Conservation (phyloP, 2,797 vertebrate genomes). For the Cygnus olor region DNA sequence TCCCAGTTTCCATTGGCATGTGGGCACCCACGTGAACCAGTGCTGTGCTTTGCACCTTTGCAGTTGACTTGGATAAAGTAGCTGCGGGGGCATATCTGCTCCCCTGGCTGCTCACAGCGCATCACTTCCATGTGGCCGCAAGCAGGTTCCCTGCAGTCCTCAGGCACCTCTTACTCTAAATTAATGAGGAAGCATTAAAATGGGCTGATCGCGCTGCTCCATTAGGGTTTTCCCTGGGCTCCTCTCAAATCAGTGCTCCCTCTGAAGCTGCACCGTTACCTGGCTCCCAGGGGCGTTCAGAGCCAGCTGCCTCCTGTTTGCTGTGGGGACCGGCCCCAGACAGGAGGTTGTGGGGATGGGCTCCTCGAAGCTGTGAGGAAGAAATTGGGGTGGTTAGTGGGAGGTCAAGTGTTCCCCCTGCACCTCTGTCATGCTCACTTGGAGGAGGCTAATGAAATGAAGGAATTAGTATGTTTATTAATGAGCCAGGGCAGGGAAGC, state of each 20-base stretch:
- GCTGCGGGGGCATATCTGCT: rapidly evolving
- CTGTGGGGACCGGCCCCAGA: rapidly evolving
- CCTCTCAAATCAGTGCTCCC: neutral
- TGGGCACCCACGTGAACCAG: rapidly evolving
- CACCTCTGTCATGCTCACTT: rapidly evolving
- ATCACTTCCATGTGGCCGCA: neutral
- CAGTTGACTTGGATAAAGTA: neutral
- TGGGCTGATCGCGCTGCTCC: neutral
- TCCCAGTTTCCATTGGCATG: rapidly evolving
- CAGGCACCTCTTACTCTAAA: neutral
- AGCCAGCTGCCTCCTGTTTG: neutral
- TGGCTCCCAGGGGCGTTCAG: rapidly evolving
- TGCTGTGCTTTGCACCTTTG: neutral
- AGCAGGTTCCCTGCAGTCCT: neutral
- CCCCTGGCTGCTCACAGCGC: neutral
- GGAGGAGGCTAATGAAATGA: neutral
- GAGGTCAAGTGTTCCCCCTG: rapidly evolving
- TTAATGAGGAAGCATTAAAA: neutral
- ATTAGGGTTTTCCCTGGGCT: neutral
- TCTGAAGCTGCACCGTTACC: neutral
- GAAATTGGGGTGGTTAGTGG: neutral
- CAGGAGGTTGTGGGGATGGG: rapidly evolving
- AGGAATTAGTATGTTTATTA: neutral
- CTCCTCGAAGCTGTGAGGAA: rapidly evolving
- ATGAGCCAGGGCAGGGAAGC: neutral